Percentiles rank a stretch among this genome's conserved stretches.
These are phyloP conservation scores for Python bivittatus DNA, from an alignment of 2,113 vertebrate genomes.

Conservation along the genomic window DNA sequence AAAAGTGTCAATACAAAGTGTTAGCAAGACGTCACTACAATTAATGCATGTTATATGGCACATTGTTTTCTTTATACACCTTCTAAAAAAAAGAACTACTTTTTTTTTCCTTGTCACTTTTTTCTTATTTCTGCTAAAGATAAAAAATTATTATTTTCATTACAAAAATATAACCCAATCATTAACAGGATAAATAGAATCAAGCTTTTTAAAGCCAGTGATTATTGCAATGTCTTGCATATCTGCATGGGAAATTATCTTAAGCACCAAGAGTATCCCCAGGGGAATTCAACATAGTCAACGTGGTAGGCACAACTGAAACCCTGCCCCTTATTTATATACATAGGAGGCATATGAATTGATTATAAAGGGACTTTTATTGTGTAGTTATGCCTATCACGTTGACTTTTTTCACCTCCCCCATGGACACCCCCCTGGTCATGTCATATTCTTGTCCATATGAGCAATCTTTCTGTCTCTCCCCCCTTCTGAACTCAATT, in stretches of 20 bases:
- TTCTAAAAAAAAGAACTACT: not conserved
- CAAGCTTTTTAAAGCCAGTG: not conserved
- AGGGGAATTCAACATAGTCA: not conserved
- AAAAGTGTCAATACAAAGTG: slow-evolving; percentile 37
- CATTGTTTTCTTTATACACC: slow-evolving; percentile 23
- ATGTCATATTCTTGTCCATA: not conserved
- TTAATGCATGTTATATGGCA: slow-evolving; percentile 48
- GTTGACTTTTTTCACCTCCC: not conserved
- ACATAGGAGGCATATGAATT: not conserved
- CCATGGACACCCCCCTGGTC: not conserved
- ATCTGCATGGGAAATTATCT: not conserved
- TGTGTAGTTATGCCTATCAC: not conserved
- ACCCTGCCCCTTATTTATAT: not conserved
- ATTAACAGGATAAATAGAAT: not conserved
- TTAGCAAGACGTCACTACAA: slow-evolving; percentile 36
- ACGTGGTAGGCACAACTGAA: not conserved
- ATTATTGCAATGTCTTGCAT: not conserved
- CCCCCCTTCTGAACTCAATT: not conserved
- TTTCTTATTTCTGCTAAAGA: not conserved
- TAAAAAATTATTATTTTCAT: slow-evolving; percentile 47
- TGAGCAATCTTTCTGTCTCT: not conserved
- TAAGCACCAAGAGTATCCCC: not conserved
- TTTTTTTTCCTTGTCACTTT: slow-evolving; percentile 33
- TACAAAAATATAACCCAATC: not conserved
- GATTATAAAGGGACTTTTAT: not conserved